phyloP scores from a whole-genome alignment of 2,888 invertebrate species.

The Tachina lurida region DNA sequence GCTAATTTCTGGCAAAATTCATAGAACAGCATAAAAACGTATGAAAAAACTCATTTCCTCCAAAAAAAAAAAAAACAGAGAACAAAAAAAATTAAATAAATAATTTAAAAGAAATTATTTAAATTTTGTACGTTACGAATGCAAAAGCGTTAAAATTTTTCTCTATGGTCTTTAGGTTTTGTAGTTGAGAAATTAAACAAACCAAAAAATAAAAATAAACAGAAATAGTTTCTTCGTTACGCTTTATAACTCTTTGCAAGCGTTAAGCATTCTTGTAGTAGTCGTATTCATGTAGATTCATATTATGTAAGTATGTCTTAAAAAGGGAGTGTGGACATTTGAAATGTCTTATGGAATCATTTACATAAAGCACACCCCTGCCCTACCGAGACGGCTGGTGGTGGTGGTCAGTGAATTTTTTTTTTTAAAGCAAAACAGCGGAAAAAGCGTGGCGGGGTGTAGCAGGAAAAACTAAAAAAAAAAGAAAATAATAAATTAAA shows the following conservation, averaged over 20 bases:
- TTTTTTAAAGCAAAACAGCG: conserved; percentile 34
- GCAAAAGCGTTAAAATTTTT: conserved; percentile 66
- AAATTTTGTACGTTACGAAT: conserved; percentile 70
- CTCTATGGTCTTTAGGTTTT: conserved; percentile 63
- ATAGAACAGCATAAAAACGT: conserved; percentile 23
- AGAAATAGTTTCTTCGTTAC: conserved; percentile 61
- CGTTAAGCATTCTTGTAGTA: conserved; percentile 32
- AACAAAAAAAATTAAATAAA: conserved; percentile 3
- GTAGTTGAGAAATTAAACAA: conserved; percentile 13
- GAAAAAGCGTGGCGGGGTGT: conserved; percentile 58
- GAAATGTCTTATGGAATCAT: conserved; percentile 65
- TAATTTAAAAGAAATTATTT: conserved; percentile 63
- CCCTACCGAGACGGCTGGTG: conserved; percentile 20
- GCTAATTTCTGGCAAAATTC: conserved; percentile 64
- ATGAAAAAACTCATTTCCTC: conserved; percentile 63
- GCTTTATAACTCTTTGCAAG: conserved; percentile 57
- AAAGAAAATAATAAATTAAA: neutral
- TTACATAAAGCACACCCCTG: conserved; percentile 71
- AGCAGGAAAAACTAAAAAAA: conserved; percentile 31
- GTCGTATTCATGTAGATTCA: neutral
- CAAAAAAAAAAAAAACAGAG: conserved; percentile 17
- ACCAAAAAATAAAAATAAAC: neutral
- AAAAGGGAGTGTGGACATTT: conserved; percentile 60
- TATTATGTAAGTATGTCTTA: neutral
- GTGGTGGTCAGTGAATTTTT: conserved; percentile 29